A percentile compares a stretch with the other conserved stretches of the same genome.
These are phyloP conservation scores for Apis laboriosa DNA, from an alignment of 1,140 invertebrate genomes.

Conservation along the genomic window DNA sequence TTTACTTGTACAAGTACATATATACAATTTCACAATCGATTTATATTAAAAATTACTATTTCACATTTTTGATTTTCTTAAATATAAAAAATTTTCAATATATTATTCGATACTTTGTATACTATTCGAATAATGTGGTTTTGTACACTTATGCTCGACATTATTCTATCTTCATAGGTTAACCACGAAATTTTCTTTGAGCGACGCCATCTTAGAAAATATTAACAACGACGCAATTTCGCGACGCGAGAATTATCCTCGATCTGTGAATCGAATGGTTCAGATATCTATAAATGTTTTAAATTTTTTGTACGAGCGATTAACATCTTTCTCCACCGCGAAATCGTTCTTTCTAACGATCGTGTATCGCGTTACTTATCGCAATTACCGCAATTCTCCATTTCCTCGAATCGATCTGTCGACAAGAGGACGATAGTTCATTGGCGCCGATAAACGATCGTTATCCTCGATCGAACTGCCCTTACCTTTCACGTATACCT, in stretches of 20 bases:
- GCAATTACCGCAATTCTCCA: constrained; percentile 52
- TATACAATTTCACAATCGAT: too few relatives aligned
- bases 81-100: too few relatives aligned
- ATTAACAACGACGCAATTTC: neutral
- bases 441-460: constrained; percentile 53
- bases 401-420: constrained; percentile 45
- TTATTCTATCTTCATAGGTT: neutral
- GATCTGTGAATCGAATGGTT: neutral
- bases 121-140: neutral
- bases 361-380: constrained; percentile 42
- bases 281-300: neutral
- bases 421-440: constrained; percentile 34
- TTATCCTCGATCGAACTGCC: constrained; percentile 33
- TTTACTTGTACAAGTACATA: too few relatives aligned
- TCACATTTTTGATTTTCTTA: too few relatives aligned
- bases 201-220: constrained; percentile 6
- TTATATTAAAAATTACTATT: too few relatives aligned
- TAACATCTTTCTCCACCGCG: neutral
- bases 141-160: neutral
- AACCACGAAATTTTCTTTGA: neutral
- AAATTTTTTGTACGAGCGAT: neutral
- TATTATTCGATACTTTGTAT: too few relatives aligned
- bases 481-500: constrained; percentile 45
- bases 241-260: neutral
- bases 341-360: neutral